Evolutionary conservation across 2,888 invertebrate genomes (phyloP).

Genomic region (Schizaphis graminum): DNA sequence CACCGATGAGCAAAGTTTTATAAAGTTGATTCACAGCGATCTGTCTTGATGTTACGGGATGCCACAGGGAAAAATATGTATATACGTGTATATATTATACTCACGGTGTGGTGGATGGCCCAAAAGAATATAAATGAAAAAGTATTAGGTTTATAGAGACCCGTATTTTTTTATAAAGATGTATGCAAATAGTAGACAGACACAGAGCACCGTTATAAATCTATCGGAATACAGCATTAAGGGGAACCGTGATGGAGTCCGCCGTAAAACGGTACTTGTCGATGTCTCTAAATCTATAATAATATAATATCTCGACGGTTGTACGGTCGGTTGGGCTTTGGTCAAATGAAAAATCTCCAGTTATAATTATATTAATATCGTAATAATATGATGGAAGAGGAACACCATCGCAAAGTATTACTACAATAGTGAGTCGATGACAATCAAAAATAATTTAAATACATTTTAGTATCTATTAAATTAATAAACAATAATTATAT

Average conservation of each 20-base stretch:
- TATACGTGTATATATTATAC: neutral
- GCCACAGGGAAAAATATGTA: neutral
- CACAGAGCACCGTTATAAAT: constrained; percentile 9
- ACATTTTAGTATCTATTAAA: too few relatives aligned
- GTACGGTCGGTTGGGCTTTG: neutral
- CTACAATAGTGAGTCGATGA: too few relatives aligned
- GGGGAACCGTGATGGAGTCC: neutral
- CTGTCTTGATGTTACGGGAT: constrained; percentile 15
- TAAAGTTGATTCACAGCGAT: constrained; percentile 40
- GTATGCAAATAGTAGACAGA: neutral
- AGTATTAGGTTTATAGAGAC: constrained; percentile 46
- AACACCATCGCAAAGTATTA: too few relatives aligned
- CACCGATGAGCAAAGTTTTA: constrained; percentile 39
- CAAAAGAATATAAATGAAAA: constrained; percentile 60
- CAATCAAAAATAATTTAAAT: too few relatives aligned
- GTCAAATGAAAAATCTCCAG: neutral
- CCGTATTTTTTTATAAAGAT: neutral
- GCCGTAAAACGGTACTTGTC: neutral
- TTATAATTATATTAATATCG: too few relatives aligned
- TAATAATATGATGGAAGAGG: too few relatives aligned
- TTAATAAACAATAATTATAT: too few relatives aligned
- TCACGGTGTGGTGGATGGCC: neutral
- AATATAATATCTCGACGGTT: neutral
- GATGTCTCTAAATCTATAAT: neutral
- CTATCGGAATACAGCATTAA: neutral